Evolutionary conservation across 2,888 invertebrate genomes (phyloP), one percentile per base, ranked within the genome.

Genomic region (Pterostichus madidus): DNA sequence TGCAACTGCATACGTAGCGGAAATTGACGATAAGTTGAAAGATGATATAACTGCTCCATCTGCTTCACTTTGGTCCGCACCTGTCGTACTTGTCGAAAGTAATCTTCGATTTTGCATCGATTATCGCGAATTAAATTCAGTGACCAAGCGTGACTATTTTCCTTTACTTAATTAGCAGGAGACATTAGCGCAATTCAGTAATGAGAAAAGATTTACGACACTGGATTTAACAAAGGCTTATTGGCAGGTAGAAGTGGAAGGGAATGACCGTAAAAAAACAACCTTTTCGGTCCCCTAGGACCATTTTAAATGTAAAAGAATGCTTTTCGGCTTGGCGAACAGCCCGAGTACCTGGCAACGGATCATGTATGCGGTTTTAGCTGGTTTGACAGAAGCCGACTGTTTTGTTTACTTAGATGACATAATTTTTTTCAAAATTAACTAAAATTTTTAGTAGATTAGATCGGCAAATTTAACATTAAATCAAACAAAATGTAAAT

Each of bases 261-360:
- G 56, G n/a, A 71, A 75, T 8, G 84, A 85, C 56, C 83, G 61
- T 35, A 85, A 85, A 61, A 85, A 85, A 59, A 85, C n/a, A n/a
- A n/a, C n/a, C n/a, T n/a, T n/a, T n/a, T n/a, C n/a, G n/a, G n/a
- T n/a, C n/a, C n/a, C n/a, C 85, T 80, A 86, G 84, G 86, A 86
- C 5, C 85, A 87, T 56, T 87, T 84, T 61, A 86, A 87, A 83
- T 87, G 84, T 76, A 64, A 84, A 0, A 31, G 84, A 0, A 86
- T 87, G 86, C 86, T 86, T 4, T 88, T 87, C 75, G 88, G 87
- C 6, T 83, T 88, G 1, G 71, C 84, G 0, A 86, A 86, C 44
- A 85, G 86, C 0, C 86, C 86, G 7, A 76, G 83, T 2, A 86
- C 86, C 6, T 88, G 86, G 84, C 87, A 87, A 79, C 68, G 86